Evolutionary conservation across 2,888 invertebrate species (phyloP).

Genomic region (Agrotis ipsilon): DNA sequence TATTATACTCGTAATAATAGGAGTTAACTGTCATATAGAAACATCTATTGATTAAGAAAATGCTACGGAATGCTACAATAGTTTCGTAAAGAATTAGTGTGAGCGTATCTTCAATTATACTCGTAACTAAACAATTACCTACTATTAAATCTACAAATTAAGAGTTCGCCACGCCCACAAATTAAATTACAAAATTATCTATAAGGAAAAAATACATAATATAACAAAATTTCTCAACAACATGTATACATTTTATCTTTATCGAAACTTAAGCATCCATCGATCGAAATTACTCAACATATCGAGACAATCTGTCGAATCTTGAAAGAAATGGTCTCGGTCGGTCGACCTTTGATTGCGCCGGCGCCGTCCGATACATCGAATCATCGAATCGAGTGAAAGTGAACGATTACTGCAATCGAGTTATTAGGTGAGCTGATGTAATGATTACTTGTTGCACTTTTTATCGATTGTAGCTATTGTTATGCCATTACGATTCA

Average conservation of each 20-base stretch:
- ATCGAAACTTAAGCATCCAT: slow-evolving; percentile 43
- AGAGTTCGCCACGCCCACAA: neutral
- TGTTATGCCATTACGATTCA: slow-evolving; percentile 73
- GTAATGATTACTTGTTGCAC: slow-evolving; percentile 83
- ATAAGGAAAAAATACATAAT: neutral
- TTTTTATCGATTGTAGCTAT: slow-evolving; percentile 79
- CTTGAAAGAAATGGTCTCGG: slow-evolving; percentile 72
- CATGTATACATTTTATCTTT: slow-evolving; percentile 27
- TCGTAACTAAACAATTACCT: neutral
- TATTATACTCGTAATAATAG: too few relatives aligned
- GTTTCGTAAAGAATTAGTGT: too few relatives aligned
- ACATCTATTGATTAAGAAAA: too few relatives aligned
- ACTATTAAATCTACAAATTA: neutral
- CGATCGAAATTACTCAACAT: slow-evolving; percentile 49
- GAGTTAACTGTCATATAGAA: too few relatives aligned
- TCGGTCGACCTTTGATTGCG: slow-evolving; percentile 77
- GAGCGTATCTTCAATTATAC: neutral
- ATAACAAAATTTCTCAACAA: slow-evolving; percentile 21
- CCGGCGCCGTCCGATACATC: slow-evolving; percentile 74
- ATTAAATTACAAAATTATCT: neutral
- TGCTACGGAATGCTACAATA: too few relatives aligned
- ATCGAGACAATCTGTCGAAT: slow-evolving; percentile 63
- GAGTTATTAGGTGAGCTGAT: slow-evolving; percentile 84
- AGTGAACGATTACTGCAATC: slow-evolving; percentile 86
- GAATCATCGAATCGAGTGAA: slow-evolving; percentile 83